Percentiles rank a stretch among this genome's conserved stretches.
Evolutionary conservation across 2,888 invertebrate genomes (phyloP).

Genomic region (Idaea aversata): DNA sequence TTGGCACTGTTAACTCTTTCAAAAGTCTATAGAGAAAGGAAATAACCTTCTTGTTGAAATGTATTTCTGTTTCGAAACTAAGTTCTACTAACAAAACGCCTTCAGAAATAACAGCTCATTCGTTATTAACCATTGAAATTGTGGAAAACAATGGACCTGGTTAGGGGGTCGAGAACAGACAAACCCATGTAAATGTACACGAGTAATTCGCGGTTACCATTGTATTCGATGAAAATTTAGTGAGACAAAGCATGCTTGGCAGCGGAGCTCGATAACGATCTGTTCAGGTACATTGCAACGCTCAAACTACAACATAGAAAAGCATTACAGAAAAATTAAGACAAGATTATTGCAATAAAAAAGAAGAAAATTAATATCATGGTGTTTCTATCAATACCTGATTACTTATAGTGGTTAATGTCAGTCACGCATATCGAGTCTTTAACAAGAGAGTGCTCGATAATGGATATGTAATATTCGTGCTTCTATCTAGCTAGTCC

Average conservation of each 20-base stretch:
- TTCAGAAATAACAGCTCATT: constrained; percentile 49
- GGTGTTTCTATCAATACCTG: constrained; percentile 43
- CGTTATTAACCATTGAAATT: constrained; percentile 67
- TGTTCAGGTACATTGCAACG: constrained; percentile 19
- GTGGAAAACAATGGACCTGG: constrained; percentile 64
- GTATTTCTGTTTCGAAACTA: constrained; percentile 54
- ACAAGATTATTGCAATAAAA: neutral
- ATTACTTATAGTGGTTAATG: constrained; percentile 50
- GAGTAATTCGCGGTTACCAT: constrained; percentile 57
- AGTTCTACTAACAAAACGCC: constrained; percentile 67
- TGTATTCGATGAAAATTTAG: constrained; percentile 46
- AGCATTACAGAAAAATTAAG: constrained; percentile 13
- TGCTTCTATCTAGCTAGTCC: constrained; percentile 48
- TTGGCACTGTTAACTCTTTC: neutral
- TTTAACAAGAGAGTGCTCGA: constrained; percentile 44
- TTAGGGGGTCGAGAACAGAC: constrained; percentile 61
- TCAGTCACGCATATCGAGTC: constrained; percentile 45
- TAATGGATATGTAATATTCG: constrained; percentile 51
- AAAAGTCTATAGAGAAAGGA: neutral
- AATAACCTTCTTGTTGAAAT: constrained; percentile 6
- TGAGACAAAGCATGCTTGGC: constrained; percentile 3
- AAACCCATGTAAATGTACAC: constrained; percentile 60
- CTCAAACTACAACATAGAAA: constrained; percentile 8
- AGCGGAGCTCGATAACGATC: constrained; percentile 27
- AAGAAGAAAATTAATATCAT: constrained; percentile 3